Evolutionary conservation across 2,113 vertebrate genomes (phyloP).

Genomic region (Nyctereutes procyonoides): DNA sequence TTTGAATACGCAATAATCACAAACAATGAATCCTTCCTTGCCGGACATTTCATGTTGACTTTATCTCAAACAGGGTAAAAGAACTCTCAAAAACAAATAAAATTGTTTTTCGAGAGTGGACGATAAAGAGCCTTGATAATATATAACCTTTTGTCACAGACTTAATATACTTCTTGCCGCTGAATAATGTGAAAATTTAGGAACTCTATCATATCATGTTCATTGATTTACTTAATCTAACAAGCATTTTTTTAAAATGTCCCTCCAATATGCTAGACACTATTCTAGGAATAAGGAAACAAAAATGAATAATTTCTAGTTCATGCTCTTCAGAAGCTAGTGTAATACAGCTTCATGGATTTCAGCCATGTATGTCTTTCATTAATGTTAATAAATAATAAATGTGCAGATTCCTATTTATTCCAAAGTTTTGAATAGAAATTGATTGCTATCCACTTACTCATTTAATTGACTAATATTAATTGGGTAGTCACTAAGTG

Average conservation of each 20-base stretch:
- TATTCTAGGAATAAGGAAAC: constrained; percentile 7
- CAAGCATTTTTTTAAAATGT: background rate
- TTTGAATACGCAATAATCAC: background rate
- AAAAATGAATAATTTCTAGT: background rate
- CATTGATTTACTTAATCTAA: background rate
- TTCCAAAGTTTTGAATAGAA: constrained; percentile 3
- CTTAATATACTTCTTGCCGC: background rate
- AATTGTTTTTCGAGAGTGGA: background rate
- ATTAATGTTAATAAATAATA: background rate
- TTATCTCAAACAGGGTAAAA: background rate
- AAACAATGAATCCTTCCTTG: background rate
- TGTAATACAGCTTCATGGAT: background rate
- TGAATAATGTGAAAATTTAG: background rate
- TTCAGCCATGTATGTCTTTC: background rate
- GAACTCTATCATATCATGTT: background rate
- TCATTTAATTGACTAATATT: background rate
- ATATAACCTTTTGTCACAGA: background rate
- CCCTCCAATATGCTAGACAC: background rate
- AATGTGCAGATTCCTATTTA: background rate
- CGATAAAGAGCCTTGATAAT: background rate
- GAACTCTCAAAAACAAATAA: background rate
- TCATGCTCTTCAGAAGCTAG: background rate
- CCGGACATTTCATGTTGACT: background rate
- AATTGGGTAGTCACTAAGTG: background rate
- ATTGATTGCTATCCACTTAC: background rate